These are phyloP conservation scores for Larimichthys polyactis DNA, from an alignment of 2,113 vertebrate species.

Conservation along the genomic window DNA sequence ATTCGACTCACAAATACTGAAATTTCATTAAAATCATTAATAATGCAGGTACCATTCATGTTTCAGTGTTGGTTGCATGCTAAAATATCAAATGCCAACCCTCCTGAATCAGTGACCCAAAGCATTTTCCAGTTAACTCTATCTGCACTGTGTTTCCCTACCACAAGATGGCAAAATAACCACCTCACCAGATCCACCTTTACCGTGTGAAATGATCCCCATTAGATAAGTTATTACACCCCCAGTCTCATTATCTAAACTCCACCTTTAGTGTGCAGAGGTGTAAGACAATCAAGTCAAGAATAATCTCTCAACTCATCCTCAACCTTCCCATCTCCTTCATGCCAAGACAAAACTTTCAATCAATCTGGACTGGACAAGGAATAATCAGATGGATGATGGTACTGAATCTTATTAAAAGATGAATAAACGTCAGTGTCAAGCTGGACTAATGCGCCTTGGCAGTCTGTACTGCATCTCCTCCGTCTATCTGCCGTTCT, in stretches of 20 bases:
- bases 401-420: constrained; percentile 37
- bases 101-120: neutral
- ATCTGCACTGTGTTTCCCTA: constrained; percentile 25
- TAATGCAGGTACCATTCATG: neutral
- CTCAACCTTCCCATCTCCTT: constrained; percentile 21
- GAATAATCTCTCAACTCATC: neutral
- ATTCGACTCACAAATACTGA: neutral
- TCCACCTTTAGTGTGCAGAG: neutral
- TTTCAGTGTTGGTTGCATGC: neutral
- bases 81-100: neutral
- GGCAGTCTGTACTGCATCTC: constrained; percentile 17
- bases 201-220: neutral
- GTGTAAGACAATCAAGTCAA: neutral
- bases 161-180: constrained; percentile 67
- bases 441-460: constrained; percentile 21
- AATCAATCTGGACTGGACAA: constrained; percentile 6
- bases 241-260: constrained; percentile 8
- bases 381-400: neutral
- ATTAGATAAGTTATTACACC: constrained; percentile 3
- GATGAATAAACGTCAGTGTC: constrained; percentile 35
- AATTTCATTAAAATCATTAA: constrained; percentile 1
- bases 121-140: neutral
- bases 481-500: neutral
- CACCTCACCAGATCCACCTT: constrained; percentile 3
- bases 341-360: neutral